A percentile compares a stretch with the other conserved stretches of the same genome.
Evolutionary conservation across 2,113 vertebrate genomes (phyloP).

Genomic region (Lonchura striata): DNA sequence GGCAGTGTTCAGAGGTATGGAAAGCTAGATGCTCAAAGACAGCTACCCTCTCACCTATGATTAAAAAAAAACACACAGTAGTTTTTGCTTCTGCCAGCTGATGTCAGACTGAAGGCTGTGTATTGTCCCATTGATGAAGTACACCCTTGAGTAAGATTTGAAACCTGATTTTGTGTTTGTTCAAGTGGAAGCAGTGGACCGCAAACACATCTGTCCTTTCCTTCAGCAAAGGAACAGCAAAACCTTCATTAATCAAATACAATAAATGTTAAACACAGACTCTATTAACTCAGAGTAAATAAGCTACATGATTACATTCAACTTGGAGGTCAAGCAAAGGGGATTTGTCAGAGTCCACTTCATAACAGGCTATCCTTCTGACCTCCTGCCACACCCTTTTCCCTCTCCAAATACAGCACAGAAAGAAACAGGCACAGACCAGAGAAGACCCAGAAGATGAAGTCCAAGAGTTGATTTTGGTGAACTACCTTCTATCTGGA

Average conservation of each 20-base stretch:
- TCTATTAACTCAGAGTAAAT: constrained; percentile 37
- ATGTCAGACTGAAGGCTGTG: constrained; percentile 3
- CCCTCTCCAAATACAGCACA: neutral
- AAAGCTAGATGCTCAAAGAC: neutral
- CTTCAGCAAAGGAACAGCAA: constrained; percentile 4
- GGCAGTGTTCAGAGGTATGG: neutral
- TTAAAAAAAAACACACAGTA: neutral
- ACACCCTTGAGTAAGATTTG: neutral
- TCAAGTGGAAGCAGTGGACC: constrained; percentile 9
- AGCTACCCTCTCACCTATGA: neutral
- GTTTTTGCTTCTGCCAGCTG: constrained; percentile 6
- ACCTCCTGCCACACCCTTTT: neutral
- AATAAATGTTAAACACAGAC: constrained; percentile 19
- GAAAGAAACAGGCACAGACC: neutral
- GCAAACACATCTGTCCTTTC: neutral
- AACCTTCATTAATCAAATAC: constrained; percentile 49
- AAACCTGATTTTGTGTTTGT: constrained; percentile 13
- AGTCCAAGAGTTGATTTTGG: neutral
- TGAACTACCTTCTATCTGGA: neutral
- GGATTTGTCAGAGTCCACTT: neutral
- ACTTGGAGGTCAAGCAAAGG: constrained; percentile 8
- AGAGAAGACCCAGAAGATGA: neutral
- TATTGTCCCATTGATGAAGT: neutral
- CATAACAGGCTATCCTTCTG: neutral
- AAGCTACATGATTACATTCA: neutral